Percentiles rank a stretch among this genome's conserved stretches.
Evolutionary conservation across 2,113 vertebrate species (phyloP).

Genomic region (Hippolais icterina): DNA sequence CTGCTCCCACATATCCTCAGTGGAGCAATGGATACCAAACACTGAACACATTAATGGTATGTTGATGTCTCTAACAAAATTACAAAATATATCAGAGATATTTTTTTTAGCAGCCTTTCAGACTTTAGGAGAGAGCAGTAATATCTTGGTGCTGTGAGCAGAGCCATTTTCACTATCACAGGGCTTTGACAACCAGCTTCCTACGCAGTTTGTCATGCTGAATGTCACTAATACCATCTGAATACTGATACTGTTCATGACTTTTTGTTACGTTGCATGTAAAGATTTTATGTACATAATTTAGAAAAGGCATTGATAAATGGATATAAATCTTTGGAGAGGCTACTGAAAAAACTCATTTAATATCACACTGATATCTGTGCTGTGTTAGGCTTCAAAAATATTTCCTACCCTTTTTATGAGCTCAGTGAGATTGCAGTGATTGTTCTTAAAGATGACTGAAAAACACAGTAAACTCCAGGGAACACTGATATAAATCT

Average conservation of each 20-base stretch:
- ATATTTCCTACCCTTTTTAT: slow-evolving; percentile 8
- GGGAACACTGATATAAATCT: neutral
- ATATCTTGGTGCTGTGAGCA: slow-evolving; percentile 48
- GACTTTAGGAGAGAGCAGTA: slow-evolving; percentile 41
- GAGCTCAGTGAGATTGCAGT: neutral
- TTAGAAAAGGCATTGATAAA: slow-evolving; percentile 47
- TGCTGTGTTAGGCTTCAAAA: neutral
- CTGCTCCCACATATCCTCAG: neutral
- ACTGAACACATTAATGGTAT: neutral
- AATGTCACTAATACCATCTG: slow-evolving; percentile 38
- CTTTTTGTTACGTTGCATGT: slow-evolving; percentile 45
- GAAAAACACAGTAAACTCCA: neutral
- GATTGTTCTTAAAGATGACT: neutral
- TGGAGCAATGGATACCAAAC: slow-evolving; percentile 33
- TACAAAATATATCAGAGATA: slow-evolving; percentile 20
- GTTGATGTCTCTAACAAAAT: slow-evolving; percentile 30
- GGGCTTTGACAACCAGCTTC: slow-evolving; percentile 63
- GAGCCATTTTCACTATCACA: slow-evolving; percentile 63
- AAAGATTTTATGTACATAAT: slow-evolving; percentile 55
- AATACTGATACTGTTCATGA: slow-evolving; percentile 56
- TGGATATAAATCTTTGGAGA: slow-evolving; percentile 28
- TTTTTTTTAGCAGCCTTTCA: slow-evolving; percentile 39
- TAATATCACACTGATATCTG: neutral
- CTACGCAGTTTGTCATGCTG: slow-evolving; percentile 43
- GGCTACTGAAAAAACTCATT: neutral